Percentiles rank a stretch among this genome's conserved stretches.
Evolutionary conservation across 92 coral and sea anemone genomes (phyloP).

Genomic region (Zoanthus sociatus): DNA sequence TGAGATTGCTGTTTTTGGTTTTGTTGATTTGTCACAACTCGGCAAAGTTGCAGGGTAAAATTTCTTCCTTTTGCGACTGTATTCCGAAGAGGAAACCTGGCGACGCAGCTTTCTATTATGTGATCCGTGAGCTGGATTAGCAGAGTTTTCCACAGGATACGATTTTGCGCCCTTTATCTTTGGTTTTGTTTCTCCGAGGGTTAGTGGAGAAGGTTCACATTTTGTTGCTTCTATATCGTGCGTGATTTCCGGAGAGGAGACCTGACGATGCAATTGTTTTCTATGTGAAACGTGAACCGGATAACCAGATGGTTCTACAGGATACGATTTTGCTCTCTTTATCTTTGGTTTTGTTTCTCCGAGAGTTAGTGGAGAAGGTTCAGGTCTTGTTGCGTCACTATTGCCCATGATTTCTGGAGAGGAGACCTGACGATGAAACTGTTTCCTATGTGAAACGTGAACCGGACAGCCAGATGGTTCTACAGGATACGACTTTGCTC

Average conservation of each 20-base stretch:
- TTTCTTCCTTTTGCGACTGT: neutral
- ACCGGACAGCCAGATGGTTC: neutral
- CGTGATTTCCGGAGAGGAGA: neutral
- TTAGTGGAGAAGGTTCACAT: neutral
- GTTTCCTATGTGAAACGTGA: neutral
- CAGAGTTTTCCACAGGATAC: neutral
- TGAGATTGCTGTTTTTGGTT: neutral
- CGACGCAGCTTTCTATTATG: neutral
- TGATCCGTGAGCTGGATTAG: neutral
- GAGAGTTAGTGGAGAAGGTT: neutral
- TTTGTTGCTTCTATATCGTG: neutral
- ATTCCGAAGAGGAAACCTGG: neutral
- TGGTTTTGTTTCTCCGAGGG: neutral
- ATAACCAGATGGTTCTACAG: neutral
- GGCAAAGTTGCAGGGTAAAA: neutral
- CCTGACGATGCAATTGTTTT: constrained; percentile 8
- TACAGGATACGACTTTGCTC: constrained; percentile 8
- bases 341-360: neutral
- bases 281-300: neutral
- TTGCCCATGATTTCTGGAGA: neutral
- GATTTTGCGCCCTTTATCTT: constrained; percentile 1
- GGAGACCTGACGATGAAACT: constrained; percentile 16
- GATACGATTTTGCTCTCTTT: constrained; percentile 11
- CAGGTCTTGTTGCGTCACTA: neutral
- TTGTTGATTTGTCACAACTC: neutral